phyloP scores from a whole-genome alignment of 2,113 vertebrate genomes.

The Polypterus bichir region DNA sequence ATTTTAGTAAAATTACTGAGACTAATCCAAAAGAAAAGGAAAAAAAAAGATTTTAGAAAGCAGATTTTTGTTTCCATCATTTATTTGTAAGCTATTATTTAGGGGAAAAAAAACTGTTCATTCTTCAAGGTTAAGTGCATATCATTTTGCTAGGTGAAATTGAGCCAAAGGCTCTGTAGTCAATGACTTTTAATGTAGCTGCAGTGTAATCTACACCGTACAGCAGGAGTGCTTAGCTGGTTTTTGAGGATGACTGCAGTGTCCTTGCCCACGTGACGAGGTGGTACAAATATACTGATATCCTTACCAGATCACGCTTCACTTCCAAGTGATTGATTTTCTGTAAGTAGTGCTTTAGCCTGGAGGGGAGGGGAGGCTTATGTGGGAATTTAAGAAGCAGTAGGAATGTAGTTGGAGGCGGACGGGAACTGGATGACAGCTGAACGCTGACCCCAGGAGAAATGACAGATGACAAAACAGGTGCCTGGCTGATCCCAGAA shows the following conservation, averaged over 20 bases:
- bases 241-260: constrained; percentile 22
- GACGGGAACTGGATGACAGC: constrained; percentile 64
- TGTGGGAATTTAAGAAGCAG: constrained; percentile 38
- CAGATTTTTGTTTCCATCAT: no score
- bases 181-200: constrained; percentile 19
- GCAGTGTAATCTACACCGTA: constrained; percentile 18
- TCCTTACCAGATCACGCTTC: constrained; percentile 17
- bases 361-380: constrained; percentile 47
- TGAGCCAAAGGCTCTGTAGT: constrained; percentile 1
- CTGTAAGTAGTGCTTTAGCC: constrained; percentile 46
- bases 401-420: constrained; percentile 40
- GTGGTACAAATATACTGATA: constrained; percentile 12
- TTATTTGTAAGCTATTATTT: no score
- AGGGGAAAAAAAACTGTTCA: no score
- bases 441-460: constrained; percentile 58
- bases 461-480: constrained; percentile 70
- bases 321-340: constrained; percentile 34
- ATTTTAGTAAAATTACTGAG: no score
- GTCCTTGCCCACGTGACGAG: constrained; percentile 19
- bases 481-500: constrained; percentile 43
- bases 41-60: no score
- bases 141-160: no score
- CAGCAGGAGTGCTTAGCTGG: constrained; percentile 18
- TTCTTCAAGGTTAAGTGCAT: constrained; percentile 22
- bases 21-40: no score